These are phyloP conservation scores for Hypothenemus hampei DNA, from an alignment of 1,140 invertebrate species.

Conservation along the genomic window DNA sequence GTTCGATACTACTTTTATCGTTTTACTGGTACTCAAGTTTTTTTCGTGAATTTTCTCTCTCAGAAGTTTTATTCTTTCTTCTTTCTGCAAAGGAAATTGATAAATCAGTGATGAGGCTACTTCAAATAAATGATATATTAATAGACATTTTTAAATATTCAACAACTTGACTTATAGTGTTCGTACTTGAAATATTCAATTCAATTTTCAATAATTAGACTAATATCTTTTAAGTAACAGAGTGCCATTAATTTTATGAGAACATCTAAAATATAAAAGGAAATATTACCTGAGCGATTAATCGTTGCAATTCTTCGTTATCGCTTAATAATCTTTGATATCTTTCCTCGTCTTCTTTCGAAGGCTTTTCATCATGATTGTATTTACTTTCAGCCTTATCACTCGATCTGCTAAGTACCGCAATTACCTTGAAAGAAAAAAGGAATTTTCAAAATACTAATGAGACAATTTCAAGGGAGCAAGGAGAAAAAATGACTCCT, in stretches of 20 bases:
- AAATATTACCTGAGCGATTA: constrained; percentile 79
- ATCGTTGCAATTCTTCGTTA: constrained; percentile 93
- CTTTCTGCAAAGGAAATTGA: constrained; percentile 65
- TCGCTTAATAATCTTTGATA: constrained; percentile 91
- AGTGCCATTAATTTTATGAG: too few relatives aligned
- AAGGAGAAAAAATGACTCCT: too few relatives aligned
- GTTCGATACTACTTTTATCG: constrained; percentile 3
- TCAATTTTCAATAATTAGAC: too few relatives aligned
- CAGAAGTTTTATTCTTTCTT: constrained; percentile 77
- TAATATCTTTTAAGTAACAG: too few relatives aligned
- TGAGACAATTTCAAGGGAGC: too few relatives aligned
- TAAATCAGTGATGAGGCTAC: neutral
- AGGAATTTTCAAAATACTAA: too few relatives aligned
- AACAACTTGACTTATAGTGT: too few relatives aligned
- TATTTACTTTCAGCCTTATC: constrained; percentile 81
- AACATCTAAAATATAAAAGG: neutral
- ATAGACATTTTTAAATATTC: too few relatives aligned
- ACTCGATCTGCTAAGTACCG: constrained; percentile 75
- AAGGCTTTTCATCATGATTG: constrained; percentile 79
- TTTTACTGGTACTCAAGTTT: constrained; percentile 24
- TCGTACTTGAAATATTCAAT: too few relatives aligned
- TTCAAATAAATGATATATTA: too few relatives aligned
- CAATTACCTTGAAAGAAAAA: constrained; percentile 68
- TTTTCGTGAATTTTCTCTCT: constrained; percentile 70
- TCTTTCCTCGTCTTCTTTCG: constrained; percentile 92